Percentiles rank a stretch among this genome's conserved stretches.
Conservation (phyloP, 2,888 invertebrate species). For the Lasioglossum villosulum region DNA sequence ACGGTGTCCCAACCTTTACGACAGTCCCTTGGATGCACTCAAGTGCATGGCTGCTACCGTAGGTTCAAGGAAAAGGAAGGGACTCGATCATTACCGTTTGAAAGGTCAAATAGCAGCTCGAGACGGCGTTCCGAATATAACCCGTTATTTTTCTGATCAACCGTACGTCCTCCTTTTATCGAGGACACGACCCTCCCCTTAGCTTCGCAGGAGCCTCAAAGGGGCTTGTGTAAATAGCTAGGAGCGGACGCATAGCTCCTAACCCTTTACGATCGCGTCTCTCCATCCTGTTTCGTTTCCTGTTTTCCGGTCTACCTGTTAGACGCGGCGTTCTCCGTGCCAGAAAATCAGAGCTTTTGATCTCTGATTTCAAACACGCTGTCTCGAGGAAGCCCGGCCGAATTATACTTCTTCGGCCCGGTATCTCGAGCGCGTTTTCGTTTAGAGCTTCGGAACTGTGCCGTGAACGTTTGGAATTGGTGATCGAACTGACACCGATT, state of each 20-base stretch:
- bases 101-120: not conserved
- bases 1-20: too few species aligned
- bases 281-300: conserved; percentile 15
- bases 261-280: conserved; percentile 34
- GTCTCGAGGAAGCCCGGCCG: not conserved
- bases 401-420: conserved; percentile 24
- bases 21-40: too few species aligned
- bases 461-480: not conserved
- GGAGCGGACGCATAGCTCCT: not conserved
- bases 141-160: conserved; percentile 42
- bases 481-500: conserved; percentile 15
- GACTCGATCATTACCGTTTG: conserved; percentile 7
- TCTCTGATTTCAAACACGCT: conserved; percentile 27
- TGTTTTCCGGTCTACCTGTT: conserved; percentile 49
- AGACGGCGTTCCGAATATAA: not conserved
- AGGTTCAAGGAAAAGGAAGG: not conserved
- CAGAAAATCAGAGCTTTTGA: conserved; percentile 46
- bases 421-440: not conserved
- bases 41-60: not conserved
- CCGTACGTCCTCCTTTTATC: conserved; percentile 6
- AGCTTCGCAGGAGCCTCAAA: conserved; percentile 28
- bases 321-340: not conserved
- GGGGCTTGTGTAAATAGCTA: conserved; percentile 34
- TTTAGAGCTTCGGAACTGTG: not conserved
- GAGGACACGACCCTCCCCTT: conserved; percentile 15